Evolutionary conservation across 2,888 invertebrate genomes (phyloP).

Genomic region (Phrixothrix hirtus): DNA sequence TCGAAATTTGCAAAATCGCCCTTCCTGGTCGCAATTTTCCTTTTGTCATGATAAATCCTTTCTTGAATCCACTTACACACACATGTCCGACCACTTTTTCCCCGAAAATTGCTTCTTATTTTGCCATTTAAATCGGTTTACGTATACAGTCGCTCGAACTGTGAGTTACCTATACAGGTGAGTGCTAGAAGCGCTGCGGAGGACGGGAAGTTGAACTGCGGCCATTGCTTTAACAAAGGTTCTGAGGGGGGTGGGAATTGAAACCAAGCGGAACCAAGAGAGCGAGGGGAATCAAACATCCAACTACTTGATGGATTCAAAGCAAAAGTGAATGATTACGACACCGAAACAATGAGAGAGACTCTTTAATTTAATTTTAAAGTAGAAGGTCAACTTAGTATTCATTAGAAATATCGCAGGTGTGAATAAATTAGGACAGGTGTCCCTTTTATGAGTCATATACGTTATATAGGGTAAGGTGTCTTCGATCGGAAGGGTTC

Average conservation of each 20-base stretch:
- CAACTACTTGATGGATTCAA: constrained; percentile 18
- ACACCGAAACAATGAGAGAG: constrained; percentile 37
- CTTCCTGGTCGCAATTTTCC: constrained; percentile 62
- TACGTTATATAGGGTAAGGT: not conserved
- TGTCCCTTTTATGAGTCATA: constrained; percentile 9
- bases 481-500: not conserved
- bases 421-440: constrained; percentile 9
- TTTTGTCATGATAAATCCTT: constrained; percentile 60
- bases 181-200: constrained; percentile 44
- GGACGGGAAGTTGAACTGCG: constrained; percentile 55
- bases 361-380: constrained; percentile 21
- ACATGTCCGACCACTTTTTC: constrained; percentile 44
- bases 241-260: constrained; percentile 33
- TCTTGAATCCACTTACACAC: constrained; percentile 54
- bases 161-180: constrained; percentile 38
- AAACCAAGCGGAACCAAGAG: constrained; percentile 35
- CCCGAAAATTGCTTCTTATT: constrained; percentile 47
- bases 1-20: constrained; percentile 75
- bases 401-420: constrained; percentile 1
- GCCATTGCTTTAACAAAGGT: constrained; percentile 39
- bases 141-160: constrained; percentile 30
- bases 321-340: constrained; percentile 33
- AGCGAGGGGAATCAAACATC: constrained; percentile 9
- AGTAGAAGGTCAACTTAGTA: not conserved
- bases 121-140: constrained; percentile 38